Conservation (phyloP, 2,888 invertebrate species). For the Drepanosiphum platanoidis region DNA sequence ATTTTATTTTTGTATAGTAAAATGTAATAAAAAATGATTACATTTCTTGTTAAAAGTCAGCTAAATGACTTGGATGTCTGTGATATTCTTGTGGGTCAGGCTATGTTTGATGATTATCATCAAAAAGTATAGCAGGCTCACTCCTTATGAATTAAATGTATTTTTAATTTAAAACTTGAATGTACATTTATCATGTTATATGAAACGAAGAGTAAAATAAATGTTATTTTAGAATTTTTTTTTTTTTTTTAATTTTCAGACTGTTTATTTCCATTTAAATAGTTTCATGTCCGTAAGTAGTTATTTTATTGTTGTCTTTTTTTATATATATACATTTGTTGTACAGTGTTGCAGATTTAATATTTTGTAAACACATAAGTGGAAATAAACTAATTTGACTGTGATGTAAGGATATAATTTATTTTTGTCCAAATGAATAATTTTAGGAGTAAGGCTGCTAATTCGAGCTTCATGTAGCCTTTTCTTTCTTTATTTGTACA, state of each 20-base stretch:
- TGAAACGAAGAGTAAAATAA: slow-evolving; percentile 25
- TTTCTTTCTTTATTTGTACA: slow-evolving; percentile 60
- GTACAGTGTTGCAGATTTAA: slow-evolving; percentile 57
- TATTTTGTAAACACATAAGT: slow-evolving; percentile 53
- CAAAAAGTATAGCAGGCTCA: slow-evolving; percentile 64
- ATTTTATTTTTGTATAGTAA: slow-evolving; percentile 47
- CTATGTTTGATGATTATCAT: slow-evolving; percentile 56
- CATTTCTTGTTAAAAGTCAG: slow-evolving; percentile 14
- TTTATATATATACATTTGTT: slow-evolving; percentile 57
- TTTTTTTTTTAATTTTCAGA: slow-evolving; percentile 24
- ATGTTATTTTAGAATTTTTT: slow-evolving; percentile 24
- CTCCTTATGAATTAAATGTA: slow-evolving; percentile 63
- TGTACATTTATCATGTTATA: slow-evolving; percentile 47
- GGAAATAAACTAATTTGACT: slow-evolving; percentile 60
- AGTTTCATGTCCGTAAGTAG: slow-evolving; percentile 31
- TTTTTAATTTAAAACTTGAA: slow-evolving; percentile 32
- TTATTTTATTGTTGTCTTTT: slow-evolving; percentile 51
- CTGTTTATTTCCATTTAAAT: slow-evolving; percentile 56
- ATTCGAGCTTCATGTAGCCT: slow-evolving; percentile 52
- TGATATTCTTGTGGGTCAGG: slow-evolving; percentile 65
- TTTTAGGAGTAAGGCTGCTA: slow-evolving; percentile 62
- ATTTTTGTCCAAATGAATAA: slow-evolving; percentile 50
- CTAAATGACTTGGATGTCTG: slow-evolving; percentile 60
- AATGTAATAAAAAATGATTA: slow-evolving; percentile 21
- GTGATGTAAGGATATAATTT: slow-evolving; percentile 56